Evolutionary conservation across 2,113 vertebrate species (phyloP), one percentile per base, ranked within the genome.

Genomic region (Isichthys henryi): DNA sequence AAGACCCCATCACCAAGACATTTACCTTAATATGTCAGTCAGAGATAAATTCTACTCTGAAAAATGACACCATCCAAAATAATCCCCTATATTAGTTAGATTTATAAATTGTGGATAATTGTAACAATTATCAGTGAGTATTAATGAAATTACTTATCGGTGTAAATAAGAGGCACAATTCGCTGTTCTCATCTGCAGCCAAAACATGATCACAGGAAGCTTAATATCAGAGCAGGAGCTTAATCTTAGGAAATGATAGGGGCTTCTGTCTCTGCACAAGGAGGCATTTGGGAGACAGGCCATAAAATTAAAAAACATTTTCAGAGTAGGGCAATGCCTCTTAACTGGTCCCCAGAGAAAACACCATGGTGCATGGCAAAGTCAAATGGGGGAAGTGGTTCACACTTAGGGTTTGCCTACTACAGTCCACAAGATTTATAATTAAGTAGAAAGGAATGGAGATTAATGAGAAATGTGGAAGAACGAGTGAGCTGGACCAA

Each of bases 371-470:
- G 50, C 62, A 56, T 74, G 39, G 23, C 85, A 8, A 13, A 87
- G 66, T 35, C 49, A 27, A 52, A 49, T 74, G n/a, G 85, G 35
- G 74, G 62, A 35, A 39, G 23, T 43, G 45, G 17, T 88, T 89
- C 91, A 92, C 92, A 93, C 93, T 80, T 31, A 77, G 74, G 62
- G 84, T 92, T 90, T 85, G 88, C 90, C 87, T 83, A 88, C 91
- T 93, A 94, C 93, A 96, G 94, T 94, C 92, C 91, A 92, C 91
- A 82, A 91, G 94, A 94, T 94, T 94, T 95, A 94, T 95, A 95
- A 96, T 95, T 95, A 95, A 94, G 93, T 90, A 93, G 91, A 89
- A 90, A 45, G 88, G 91, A 90, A 92, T 94, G 89, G 93, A 94
- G 94, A 95, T 94, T 93, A 94, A 95, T 92, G 89, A 91, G 88